Conservation (phyloP, 2,888 invertebrate genomes). For the Ennomos erosarius region DNA sequence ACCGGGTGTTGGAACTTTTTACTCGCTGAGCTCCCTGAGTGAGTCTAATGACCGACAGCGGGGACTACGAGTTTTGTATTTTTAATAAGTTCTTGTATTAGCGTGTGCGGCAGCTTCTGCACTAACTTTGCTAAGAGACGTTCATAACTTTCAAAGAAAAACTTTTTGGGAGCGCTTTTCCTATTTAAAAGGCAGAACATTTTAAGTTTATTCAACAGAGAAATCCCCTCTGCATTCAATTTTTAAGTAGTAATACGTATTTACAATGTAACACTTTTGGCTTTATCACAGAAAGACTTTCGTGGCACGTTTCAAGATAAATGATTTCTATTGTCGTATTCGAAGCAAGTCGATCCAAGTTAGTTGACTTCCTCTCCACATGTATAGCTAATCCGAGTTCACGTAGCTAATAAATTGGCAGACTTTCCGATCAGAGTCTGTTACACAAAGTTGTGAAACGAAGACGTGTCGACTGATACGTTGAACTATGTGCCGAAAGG, state of each 20-base stretch:
- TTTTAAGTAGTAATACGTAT: conserved; percentile 8
- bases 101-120: conserved; percentile 50
- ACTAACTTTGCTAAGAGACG: conserved; percentile 36
- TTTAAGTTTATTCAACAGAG: conserved; percentile 11
- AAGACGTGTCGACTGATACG: conserved; percentile 50
- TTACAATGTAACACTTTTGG: conserved; percentile 3
- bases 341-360: conserved; percentile 29
- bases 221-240: not conserved
- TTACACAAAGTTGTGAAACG: conserved; percentile 50
- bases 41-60: conserved; percentile 60
- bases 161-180: conserved; percentile 23
- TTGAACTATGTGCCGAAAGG: conserved; percentile 49
- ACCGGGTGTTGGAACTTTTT: conserved; percentile 55
- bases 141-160: conserved; percentile 31
- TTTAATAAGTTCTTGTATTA: conserved; percentile 65
- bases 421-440: conserved; percentile 58
- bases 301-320: conserved; percentile 8
- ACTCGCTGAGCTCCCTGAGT: conserved; percentile 37
- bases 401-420: conserved; percentile 62
- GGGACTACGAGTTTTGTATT: conserved; percentile 64
- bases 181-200: conserved; percentile 11
- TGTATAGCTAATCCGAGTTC: conserved; percentile 54
- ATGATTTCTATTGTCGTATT: conserved; percentile 17
- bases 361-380: conserved; percentile 36
- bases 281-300: conserved; percentile 3